These are phyloP conservation scores for Deroplatys truncata DNA, from an alignment of 2,888 invertebrate genomes.

Conservation along the genomic window DNA sequence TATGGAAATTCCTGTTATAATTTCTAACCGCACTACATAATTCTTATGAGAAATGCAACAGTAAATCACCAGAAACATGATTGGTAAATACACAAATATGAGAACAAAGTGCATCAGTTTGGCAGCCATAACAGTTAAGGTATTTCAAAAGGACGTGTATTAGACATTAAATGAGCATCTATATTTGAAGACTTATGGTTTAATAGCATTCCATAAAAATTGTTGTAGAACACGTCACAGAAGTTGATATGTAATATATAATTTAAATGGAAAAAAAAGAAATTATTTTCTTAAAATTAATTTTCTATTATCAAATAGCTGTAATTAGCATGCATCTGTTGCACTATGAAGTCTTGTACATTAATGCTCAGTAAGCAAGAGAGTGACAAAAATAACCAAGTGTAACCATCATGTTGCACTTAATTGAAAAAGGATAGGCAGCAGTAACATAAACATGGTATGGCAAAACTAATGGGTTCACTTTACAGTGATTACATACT, in stretches of 20 bases:
- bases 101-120: background rate
- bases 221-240: background rate
- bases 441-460: background rate
- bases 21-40: background rate
- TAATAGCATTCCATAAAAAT: background rate
- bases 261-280: background rate
- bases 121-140: background rate
- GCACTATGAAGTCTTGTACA: background rate
- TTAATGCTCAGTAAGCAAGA: background rate
- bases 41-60: background rate
- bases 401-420: background rate
- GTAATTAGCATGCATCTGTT: background rate
- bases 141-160: background rate
- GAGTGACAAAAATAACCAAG: background rate
- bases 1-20: background rate
- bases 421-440: background rate
- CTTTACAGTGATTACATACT: background rate
- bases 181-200: background rate
- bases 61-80: background rate
- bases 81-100: background rate
- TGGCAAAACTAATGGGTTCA: background rate
- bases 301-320: background rate
- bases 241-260: background rate
- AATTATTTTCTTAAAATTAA: background rate
- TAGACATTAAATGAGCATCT: background rate